Evolutionary conservation across 1,140 invertebrate species (phyloP), one percentile per base, ranked within the genome.

Genomic region (Papilio aristodemus): DNA sequence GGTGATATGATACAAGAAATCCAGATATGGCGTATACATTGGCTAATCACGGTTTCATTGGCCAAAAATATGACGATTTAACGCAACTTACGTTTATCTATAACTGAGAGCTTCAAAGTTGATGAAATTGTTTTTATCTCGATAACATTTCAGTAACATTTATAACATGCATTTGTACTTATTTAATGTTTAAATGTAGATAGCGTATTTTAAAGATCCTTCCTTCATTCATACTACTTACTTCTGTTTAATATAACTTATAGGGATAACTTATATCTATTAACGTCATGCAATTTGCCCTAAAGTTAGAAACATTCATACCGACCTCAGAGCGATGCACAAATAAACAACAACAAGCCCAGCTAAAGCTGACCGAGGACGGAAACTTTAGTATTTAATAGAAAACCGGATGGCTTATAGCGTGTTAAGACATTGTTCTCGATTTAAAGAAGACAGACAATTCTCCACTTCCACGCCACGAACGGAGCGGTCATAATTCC

Each of bases 401-500:
- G 39, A 64, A 46, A 64, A 64, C 62, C 39, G 22, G 41, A 64
- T 64, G 17, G 36, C 25, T 50, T 66, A 19, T 46, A 32, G 43
- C 41, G 22, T 66, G 63, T 36, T 66, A 43, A 64, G 62, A 64
- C 39, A 64, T 64, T 64, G 62, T 50, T 50, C 43, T 10, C 14
- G 41, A 22, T 46, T 50, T 36, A n/a, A 66, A 64, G 62, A 64
- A 64, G 39, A 46, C 38, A 25, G 37, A 41, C 60, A 22, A 63
- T 63, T 25, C 17, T 39, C 17, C 19, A 32, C 38, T 39, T 63
- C 60, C 60, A 17, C 60, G 17, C 36, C 10, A 41, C 60, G 14
- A 25, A 13, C 60, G 4, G 38, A 41, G 25, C 32, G 63, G 14
- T 19, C 63, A 66, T 66, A 66, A 66, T 66, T 66, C 63, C 63